Evolutionary conservation across 2,797 vertebrate species (phyloP), one percentile per base, ranked within the genome.

Genomic region (Odontamblyopus rebecca): DNA sequence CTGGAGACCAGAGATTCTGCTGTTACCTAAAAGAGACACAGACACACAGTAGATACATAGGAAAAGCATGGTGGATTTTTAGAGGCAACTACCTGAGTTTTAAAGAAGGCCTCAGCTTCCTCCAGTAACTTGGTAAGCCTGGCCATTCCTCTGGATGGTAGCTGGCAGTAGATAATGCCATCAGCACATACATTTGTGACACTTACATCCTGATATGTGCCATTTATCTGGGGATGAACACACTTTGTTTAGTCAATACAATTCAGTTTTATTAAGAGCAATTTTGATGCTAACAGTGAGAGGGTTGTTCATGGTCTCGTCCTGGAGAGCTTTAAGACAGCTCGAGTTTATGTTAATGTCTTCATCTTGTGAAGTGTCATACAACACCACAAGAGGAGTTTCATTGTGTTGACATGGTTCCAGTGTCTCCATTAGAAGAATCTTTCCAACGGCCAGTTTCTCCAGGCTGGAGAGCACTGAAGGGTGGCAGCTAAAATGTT

Each of bases 351-450:
- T 94, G 82, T 98, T 98, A 78, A 99, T 54, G 62, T 99, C 97
- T 0, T 96, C 94, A 30, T 96, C 95, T 76, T 95, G 94, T 0
- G 97, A 98, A 0, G 97, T 99, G 79, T 99, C 96, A 9, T 97
- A 98, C 11, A 99, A 90, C 75, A 99, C 92, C 44, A 93, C 92
- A 68, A 94, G 79, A 16, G 96, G 96, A 32, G 93, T 89, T 53
- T 93, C 90, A 60, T 88, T 94, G n/a, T 67, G 70, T 2, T 81
- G 72, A 72, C 67, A 65, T 0, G 71, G 74, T 74, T 96, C 93
- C 54, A 98, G 72, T 53, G 95, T 93, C 89, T 99, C 96, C 85
- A 96, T 96, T 64, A 96, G 91, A 68, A 98, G 90, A 76, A 98
- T 97, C 81, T 94, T 97, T 48, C 92, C 95, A 27, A 94, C 93